phyloP scores from a whole-genome alignment of 2,888 invertebrate species.

The Zhuqinia jingwanae region DNA sequence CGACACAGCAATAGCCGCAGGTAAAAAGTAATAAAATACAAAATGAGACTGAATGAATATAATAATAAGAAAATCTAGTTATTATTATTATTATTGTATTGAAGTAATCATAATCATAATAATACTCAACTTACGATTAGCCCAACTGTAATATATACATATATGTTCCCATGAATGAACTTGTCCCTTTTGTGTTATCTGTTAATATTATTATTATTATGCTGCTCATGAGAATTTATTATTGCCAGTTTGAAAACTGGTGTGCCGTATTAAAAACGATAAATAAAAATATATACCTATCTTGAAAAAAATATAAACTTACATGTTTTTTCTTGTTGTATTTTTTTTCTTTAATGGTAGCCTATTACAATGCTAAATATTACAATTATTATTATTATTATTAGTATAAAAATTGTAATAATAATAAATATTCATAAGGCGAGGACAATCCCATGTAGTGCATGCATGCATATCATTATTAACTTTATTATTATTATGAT shows the following conservation, averaged over 20 bases:
- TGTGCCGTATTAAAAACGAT: conserved; percentile 44
- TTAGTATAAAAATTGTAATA: conserved; percentile 26
- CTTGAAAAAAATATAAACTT: not conserved
- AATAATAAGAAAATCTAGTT: conserved; percentile 5
- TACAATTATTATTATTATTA: too few species aligned
- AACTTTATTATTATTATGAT: conserved; percentile 28
- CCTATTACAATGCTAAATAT: too few species aligned
- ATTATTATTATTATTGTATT: not conserved
- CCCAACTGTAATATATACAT: too few species aligned
- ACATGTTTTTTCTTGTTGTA: conserved; percentile 4
- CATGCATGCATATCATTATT: not conserved
- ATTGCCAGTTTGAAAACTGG: conserved; percentile 31
- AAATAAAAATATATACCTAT: not conserved
- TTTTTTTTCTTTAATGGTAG: not conserved
- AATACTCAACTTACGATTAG: not conserved
- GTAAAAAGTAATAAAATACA: conserved; percentile 66
- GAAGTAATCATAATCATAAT: conserved; percentile 31
- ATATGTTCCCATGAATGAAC: conserved; percentile 15
- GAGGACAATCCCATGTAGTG: conserved; percentile 39
- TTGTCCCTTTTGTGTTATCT: not conserved
- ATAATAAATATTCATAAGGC: conserved; percentile 8
- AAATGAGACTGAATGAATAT: conserved; percentile 47
- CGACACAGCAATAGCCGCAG: conserved; percentile 68
- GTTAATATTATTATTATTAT: conserved; percentile 17
- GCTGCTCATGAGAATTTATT: conserved; percentile 21